Conservation (phyloP, 2,797 vertebrate genomes). For the Enoplosus armatus region DNA sequence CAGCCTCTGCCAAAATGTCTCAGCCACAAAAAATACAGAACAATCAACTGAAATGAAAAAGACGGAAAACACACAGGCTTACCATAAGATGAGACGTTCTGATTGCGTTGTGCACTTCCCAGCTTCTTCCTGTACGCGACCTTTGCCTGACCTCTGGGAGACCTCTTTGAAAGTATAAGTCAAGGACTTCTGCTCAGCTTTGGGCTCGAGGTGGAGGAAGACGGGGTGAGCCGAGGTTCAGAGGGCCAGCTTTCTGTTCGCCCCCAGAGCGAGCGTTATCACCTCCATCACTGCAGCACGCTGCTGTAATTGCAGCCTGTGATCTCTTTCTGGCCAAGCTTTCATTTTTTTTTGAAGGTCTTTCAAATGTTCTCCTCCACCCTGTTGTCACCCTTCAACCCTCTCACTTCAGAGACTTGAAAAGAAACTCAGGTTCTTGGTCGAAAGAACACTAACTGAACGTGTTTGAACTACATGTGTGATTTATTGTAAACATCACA, state of each 20-base stretch:
- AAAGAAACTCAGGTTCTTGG: constrained; percentile 46
- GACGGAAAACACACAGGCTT: constrained; percentile 30
- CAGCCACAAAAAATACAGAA: constrained; percentile 37
- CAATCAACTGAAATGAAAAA: constrained; percentile 56
- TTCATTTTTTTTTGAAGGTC: constrained; percentile 86
- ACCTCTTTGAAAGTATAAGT: constrained; percentile 85
- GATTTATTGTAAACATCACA: constrained; percentile 40
- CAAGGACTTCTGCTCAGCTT: constrained; percentile 85
- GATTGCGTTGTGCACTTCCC: constrained; percentile 71
- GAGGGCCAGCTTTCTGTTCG: constrained; percentile 81
- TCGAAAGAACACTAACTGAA: not conserved
- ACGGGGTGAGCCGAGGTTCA: constrained; percentile 73
- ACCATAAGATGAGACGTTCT: constrained; percentile 65
- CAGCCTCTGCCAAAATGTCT: constrained; percentile 33
- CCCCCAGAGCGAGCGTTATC: constrained; percentile 82
- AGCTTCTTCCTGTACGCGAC: constrained; percentile 87
- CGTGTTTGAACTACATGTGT: constrained; percentile 31
- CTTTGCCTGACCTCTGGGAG: constrained; percentile 86
- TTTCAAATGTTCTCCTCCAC: constrained; percentile 60
- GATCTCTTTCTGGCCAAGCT: constrained; percentile 78
- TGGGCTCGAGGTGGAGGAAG: constrained; percentile 66
- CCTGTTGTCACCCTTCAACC: constrained; percentile 50
- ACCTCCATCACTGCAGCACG: constrained; percentile 90
- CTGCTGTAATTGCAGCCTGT: constrained; percentile 94
- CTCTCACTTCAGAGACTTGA: constrained; percentile 46